Conservation (phyloP, 2,113 vertebrate species). For the Ranitomeya imitator region DNA sequence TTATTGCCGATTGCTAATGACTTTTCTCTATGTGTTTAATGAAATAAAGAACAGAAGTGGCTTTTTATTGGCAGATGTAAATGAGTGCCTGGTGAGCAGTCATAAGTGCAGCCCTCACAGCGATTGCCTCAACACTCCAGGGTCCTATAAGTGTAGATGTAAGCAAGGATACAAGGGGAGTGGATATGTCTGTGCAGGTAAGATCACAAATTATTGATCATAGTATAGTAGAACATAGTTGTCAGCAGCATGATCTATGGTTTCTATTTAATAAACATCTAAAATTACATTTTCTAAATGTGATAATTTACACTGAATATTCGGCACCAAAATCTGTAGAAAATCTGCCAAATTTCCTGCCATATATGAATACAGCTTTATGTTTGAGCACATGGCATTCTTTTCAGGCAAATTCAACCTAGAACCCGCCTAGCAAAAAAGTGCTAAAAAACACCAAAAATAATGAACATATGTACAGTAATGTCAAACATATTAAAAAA, state of each 20-base stretch:
- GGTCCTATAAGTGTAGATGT: constrained; percentile 91
- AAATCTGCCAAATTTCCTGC: too few species aligned
- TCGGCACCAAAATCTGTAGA: too few species aligned
- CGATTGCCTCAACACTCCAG: constrained; percentile 86
- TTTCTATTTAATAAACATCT: neutral
- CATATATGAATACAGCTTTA: too few species aligned
- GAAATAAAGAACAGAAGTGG: neutral
- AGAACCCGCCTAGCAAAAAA: too few species aligned
- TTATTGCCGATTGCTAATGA: too few species aligned
- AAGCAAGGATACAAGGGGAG: constrained; percentile 87
- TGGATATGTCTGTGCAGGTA: constrained; percentile 86
- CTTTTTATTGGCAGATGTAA: constrained; percentile 75
- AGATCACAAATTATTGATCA: constrained; percentile 61
- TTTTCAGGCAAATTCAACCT: too few species aligned
- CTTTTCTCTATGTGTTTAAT: neutral
- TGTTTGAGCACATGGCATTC: too few species aligned
- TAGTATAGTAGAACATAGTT: neutral
- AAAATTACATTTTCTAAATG: too few species aligned
- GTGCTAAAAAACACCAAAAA: too few species aligned
- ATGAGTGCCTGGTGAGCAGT: constrained; percentile 81
- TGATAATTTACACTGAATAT: too few species aligned
- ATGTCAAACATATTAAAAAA: too few species aligned
- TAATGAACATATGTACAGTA: too few species aligned
- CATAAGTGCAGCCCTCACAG: constrained; percentile 84
- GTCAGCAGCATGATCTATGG: neutral